Percentiles rank a stretch among this genome's conserved stretches.
These are phyloP conservation scores for Galago senegalensis DNA, from an alignment of 2,797 vertebrate species.

Conservation along the genomic window DNA sequence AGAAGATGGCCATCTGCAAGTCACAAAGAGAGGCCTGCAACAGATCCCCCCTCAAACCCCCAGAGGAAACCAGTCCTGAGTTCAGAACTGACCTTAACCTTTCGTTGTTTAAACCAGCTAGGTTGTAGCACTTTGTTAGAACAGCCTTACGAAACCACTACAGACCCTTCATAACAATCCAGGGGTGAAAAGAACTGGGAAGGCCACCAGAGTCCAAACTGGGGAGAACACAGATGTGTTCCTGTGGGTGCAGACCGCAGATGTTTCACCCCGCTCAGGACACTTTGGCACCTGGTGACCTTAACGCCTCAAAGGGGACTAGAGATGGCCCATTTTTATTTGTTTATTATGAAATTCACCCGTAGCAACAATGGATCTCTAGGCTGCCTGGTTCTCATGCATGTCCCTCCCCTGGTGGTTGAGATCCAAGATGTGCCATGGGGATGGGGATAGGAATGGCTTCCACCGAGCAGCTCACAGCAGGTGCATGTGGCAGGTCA, in stretches of 20 bases:
- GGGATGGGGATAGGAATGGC: fast-evolving
- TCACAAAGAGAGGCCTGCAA: neutral
- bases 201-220: neutral
- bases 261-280: neutral
- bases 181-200: neutral
- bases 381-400: neutral
- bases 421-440: neutral
- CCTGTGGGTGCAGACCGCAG: neutral
- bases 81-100: neutral
- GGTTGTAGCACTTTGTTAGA: neutral
- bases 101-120: neutral
- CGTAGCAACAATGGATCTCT: neutral
- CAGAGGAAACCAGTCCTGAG: neutral
- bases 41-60: neutral
- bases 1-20: neutral
- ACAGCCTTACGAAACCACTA: neutral
- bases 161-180: neutral
- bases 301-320: neutral
- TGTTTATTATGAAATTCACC: neutral
- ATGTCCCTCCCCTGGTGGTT: too few species aligned
- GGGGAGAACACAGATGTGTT: neutral
- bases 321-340: neutral
- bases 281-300: neutral
- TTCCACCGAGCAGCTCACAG: neutral
- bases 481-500: neutral